A percentile compares a stretch with the other conserved stretches of the same genome.
phyloP scores from a whole-genome alignment of 2,113 vertebrate species.

The Ophthalmotilapia sp. region DNA sequence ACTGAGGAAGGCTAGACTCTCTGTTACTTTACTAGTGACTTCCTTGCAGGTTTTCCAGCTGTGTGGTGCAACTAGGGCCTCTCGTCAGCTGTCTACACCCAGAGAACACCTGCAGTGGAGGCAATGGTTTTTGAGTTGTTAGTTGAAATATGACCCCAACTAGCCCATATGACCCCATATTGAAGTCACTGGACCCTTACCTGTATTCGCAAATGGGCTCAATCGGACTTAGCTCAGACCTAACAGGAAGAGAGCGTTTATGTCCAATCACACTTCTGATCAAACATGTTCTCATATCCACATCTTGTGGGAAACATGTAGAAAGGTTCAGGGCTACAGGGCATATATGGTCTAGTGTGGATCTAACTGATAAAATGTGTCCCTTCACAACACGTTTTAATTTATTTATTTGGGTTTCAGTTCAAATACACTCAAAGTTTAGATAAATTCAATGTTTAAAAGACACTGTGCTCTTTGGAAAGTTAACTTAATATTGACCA shows the following conservation, averaged over 20 bases:
- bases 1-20: background rate
- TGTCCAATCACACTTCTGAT: background rate
- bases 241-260: background rate
- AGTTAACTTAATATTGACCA: background rate
- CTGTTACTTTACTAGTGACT: background rate
- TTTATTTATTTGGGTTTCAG: background rate
- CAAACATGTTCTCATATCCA: background rate
- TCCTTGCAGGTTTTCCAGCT: background rate
- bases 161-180: background rate
- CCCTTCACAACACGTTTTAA: background rate
- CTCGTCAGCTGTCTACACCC: background rate
- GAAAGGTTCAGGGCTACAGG: background rate
- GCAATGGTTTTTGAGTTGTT: no score
- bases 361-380: background rate
- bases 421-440: background rate
- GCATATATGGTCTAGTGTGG: background rate
- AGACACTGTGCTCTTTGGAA: background rate
- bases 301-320: background rate
- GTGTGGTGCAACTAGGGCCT: background rate
- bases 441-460: background rate
- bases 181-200: background rate
- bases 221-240: background rate
- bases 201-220: background rate
- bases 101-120: background rate
- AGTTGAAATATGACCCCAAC: background rate